These are phyloP conservation scores for Oceanodroma tethys DNA, from an alignment of 2,113 vertebrate species.

Conservation along the genomic window DNA sequence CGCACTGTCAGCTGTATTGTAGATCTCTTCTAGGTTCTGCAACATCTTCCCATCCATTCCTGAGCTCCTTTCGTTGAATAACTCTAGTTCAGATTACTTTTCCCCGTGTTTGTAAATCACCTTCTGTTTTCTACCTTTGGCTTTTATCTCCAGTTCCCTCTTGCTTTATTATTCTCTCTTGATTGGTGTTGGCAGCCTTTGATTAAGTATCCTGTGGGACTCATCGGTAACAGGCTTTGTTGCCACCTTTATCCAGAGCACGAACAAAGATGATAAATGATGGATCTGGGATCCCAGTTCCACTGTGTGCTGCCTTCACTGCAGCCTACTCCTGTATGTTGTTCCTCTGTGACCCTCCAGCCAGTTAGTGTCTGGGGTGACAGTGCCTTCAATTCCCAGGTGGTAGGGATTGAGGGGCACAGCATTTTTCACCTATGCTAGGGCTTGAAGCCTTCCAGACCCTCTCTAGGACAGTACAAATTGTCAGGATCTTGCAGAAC, in stretches of 20 bases:
- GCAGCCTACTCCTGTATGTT: neutral
- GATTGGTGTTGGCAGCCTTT: slow-evolving; percentile 43
- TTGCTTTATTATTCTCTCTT: slow-evolving; percentile 25
- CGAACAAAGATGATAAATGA: slow-evolving; percentile 3
- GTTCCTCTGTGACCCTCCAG: neutral
- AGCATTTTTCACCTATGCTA: neutral
- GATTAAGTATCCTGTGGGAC: slow-evolving; percentile 46
- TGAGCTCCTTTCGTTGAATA: neutral
- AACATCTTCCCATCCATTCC: neutral
- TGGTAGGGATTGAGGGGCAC: neutral
- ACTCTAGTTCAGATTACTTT: neutral
- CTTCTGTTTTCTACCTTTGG: neutral
- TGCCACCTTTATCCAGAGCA: slow-evolving; percentile 25
- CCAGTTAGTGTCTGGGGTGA: neutral
- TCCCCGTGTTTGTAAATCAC: neutral
- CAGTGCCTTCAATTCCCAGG: neutral
- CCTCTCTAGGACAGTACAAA: neutral
- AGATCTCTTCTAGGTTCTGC: slow-evolving; percentile 3
- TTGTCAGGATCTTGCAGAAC: neutral
- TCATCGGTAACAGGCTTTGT: slow-evolving; percentile 13
- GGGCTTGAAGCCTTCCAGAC: neutral
- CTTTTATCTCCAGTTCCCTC: neutral
- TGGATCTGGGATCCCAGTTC: neutral
- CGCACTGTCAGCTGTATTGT: neutral
- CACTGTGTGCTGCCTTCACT: neutral